These are phyloP conservation scores for Ormyrus rosae DNA, from an alignment of 2,888 invertebrate genomes.

Conservation along the genomic window DNA sequence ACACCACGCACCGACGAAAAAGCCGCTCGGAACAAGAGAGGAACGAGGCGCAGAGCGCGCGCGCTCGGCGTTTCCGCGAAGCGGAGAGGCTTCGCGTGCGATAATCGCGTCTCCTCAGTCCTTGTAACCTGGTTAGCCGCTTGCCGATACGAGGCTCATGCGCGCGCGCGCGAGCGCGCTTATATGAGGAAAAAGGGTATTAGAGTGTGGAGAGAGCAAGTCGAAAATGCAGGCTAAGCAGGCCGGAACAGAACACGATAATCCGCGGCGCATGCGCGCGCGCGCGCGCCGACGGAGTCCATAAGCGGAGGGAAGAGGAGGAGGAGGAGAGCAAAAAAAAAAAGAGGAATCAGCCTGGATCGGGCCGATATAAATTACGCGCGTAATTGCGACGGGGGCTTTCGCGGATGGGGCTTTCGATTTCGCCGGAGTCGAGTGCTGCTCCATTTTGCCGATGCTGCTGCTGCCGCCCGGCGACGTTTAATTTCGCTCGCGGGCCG, in stretches of 20 bases:
- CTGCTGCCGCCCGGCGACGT: too few relatives aligned
- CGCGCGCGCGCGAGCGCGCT: neutral
- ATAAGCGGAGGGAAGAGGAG: neutral
- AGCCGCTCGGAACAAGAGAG: too few relatives aligned
- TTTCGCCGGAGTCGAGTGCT: too few relatives aligned
- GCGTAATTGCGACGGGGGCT: too few relatives aligned
- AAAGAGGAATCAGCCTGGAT: constrained; percentile 27
- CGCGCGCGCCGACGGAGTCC: too few relatives aligned
- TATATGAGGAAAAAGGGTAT: constrained; percentile 62
- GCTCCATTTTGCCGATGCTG: too few relatives aligned
- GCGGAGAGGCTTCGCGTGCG: constrained; percentile 2
- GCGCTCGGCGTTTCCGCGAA: constrained; percentile 26
- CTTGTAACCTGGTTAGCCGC: constrained; percentile 53
- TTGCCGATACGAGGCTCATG: neutral
- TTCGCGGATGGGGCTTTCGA: too few relatives aligned
- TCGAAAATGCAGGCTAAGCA: constrained; percentile 67
- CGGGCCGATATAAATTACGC: neutral
- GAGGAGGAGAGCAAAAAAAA: neutral
- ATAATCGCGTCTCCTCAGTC: constrained; percentile 28
- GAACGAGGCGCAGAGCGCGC: too few relatives aligned
- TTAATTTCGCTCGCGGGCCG: too few relatives aligned
- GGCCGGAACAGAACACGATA: constrained; percentile 72
- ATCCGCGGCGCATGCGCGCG: constrained; percentile 62
- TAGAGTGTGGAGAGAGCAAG: constrained; percentile 73
- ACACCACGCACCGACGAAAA: too few relatives aligned